Base-by-base conservation (phyloP, 2,113 vertebrate genomes). In the Globicephala melas region DNA sequence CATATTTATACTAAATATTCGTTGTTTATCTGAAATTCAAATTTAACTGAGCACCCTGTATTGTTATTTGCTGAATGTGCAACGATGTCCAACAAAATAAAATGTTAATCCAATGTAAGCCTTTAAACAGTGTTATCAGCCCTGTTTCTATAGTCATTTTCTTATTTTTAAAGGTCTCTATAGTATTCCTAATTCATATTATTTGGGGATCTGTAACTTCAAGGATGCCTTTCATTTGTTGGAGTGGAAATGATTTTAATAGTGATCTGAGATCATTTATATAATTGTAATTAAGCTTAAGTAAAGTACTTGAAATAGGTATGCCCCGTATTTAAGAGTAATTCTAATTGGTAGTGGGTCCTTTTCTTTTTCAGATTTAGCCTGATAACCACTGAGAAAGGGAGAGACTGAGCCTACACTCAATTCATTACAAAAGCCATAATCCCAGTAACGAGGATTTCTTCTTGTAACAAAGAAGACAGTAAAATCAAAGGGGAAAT, bases 31-130 rank as follows among this genome's bases (percentile, higher is more conserved):
- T 88, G 76, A 96, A 74, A 84, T 80, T 70, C 68, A 91, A 84
- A 89, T 95, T 76, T 88, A 93, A 74, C 41, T 36, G 5, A 55
- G 73, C 10, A 82, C 33, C n/a, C 36, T 88, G 1, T 68, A 33
- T 65, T 91, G 84, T 87, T 77, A 86, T 62, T 94, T 97, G 91
- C 31, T 82, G 12, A 55, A 79, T 77, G n/a, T 91, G 41, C 36
- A 71, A 55, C 55, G 50, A 89, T 71, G 44, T 91, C 38, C 62
- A 90, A 84, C 7, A 47, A 60, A 80, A 77, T 91, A 36, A 96
- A 89, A 79, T 41, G 28, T 77, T 36, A 83, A 26, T 87, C 8
- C 28, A 63, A 31, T 2, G 8, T 77, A 89, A 60, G 53, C 10
- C 38, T 67, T 68, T 65, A 79, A 76, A 79, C 4, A 38, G 50